phyloP scores from a whole-genome alignment of 2,797 vertebrate species.

The Sebastes minor region DNA sequence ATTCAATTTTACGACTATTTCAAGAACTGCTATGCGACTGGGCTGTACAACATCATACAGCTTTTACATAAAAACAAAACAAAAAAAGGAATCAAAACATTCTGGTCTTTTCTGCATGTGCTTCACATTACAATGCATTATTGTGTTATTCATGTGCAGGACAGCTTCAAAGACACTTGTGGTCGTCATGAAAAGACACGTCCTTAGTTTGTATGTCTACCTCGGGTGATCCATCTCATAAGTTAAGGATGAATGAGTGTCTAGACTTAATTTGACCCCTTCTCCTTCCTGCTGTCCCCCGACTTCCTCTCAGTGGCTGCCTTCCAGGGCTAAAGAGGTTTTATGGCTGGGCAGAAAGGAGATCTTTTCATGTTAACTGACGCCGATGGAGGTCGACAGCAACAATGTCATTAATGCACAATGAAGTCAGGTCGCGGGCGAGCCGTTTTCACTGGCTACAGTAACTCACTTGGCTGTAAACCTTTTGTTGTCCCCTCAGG shows the following conservation, averaged over 20 bases:
- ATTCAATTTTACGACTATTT: too few species aligned
- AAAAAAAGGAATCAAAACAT: neutral
- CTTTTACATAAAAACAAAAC: neutral
- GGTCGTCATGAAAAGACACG: neutral
- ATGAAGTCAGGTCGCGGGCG: slow-evolving; percentile 38
- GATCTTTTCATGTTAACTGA: slow-evolving; percentile 37
- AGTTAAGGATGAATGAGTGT: slow-evolving; percentile 9
- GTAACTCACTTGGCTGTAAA: slow-evolving; percentile 35
- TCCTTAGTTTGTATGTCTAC: neutral
- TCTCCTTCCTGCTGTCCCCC: slow-evolving; percentile 20
- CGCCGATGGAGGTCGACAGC: slow-evolving; percentile 25
- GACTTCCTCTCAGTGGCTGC: slow-evolving; percentile 22
- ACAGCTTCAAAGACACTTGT: neutral
- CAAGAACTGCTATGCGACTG: fast-evolving
- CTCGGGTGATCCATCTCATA: neutral
- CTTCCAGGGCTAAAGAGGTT: slow-evolving; percentile 30
- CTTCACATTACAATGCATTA: neutral
- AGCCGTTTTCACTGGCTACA: slow-evolving; percentile 15
- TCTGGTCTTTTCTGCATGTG: neutral
- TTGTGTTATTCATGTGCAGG: neutral
- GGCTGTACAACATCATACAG: too few species aligned
- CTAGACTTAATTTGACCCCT: slow-evolving; percentile 37
- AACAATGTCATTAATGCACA: slow-evolving; percentile 44
- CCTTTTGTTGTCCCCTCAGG: slow-evolving; percentile 18
- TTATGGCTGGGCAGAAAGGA: slow-evolving; percentile 32